Percentiles rank a stretch among this genome's conserved stretches.
Conservation (phyloP, 1,140 invertebrate species). For the Drosophila nikananu region DNA sequence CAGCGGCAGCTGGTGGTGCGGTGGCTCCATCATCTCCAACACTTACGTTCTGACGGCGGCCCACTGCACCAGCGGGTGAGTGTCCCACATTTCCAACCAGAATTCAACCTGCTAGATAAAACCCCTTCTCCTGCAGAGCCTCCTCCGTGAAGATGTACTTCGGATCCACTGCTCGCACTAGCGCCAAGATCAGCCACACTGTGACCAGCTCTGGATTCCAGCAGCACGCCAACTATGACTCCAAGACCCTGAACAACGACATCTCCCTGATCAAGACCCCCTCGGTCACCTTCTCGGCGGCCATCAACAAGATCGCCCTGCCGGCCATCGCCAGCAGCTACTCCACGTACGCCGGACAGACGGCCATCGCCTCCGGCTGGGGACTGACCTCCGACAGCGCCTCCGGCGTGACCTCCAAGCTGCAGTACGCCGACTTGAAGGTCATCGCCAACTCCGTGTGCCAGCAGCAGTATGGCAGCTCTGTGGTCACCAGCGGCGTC, state of each 20-base stretch:
- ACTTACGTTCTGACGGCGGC: conserved; percentile 87
- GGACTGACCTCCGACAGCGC: conserved; percentile 30
- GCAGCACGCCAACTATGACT: conserved; percentile 47
- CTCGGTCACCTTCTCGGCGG: conserved; percentile 2
- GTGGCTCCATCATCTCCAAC: conserved; percentile 87
- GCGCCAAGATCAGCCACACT: conserved; percentile 38
- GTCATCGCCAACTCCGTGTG: conserved; percentile 29
- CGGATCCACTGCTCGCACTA: conserved; percentile 55
- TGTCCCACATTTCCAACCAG: background rate
- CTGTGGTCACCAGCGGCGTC: conserved; percentile 20
- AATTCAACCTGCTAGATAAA: background rate
- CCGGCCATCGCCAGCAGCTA: conserved; percentile 29
- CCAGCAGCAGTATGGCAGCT: conserved; percentile 3
- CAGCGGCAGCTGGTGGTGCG: conserved; percentile 86
- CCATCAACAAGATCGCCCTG: conserved; percentile 30
- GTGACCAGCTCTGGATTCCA: conserved; percentile 52
- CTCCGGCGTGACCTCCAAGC: background rate
- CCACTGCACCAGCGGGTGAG: conserved; percentile 86
- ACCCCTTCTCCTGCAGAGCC: conserved; percentile 9
- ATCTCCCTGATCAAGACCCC: conserved; percentile 44
- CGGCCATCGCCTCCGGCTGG: conserved; percentile 48
- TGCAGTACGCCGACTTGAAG: conserved; percentile 29
- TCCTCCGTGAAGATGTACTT: conserved; percentile 54
- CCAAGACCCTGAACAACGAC: conserved; percentile 38
- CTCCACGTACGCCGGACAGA: conserved; percentile 33